phyloP scores from a whole-genome alignment of 2,113 vertebrate genomes.

The Hippolais icterina region DNA sequence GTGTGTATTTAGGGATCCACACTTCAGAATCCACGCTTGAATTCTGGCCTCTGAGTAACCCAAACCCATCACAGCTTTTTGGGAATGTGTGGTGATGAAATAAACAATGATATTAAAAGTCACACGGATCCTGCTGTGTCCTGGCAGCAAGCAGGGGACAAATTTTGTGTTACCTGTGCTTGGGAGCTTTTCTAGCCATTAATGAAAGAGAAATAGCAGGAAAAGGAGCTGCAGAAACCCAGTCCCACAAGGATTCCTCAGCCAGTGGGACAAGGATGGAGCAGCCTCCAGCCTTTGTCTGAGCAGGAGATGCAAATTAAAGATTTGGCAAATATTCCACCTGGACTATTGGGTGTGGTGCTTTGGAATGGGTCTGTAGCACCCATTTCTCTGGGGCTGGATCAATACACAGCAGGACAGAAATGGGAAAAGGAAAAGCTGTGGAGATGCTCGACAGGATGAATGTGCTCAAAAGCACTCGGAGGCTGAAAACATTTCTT shows the following conservation, averaged over 20 bases:
- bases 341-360: background rate
- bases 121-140: background rate
- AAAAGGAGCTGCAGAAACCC: background rate
- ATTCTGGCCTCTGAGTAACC: constrained; percentile 16
- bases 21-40: background rate
- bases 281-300: background rate
- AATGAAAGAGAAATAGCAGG: background rate
- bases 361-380: background rate
- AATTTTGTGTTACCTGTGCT: background rate
- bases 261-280: background rate
- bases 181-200: background rate
- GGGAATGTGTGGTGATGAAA: background rate
- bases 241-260: background rate
- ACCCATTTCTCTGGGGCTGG: background rate
- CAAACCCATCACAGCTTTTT: background rate
- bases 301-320: background rate
- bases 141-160: background rate
- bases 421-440: background rate
- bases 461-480: background rate
- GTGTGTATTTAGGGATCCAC: constrained; percentile 5
- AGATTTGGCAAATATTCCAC: background rate
- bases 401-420: fast-evolving
- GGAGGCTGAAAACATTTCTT: background rate
- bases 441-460: background rate
- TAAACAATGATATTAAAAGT: background rate